These are phyloP conservation scores for Salvator merianae DNA, from an alignment of 2,113 vertebrate species.

Conservation along the genomic window DNA sequence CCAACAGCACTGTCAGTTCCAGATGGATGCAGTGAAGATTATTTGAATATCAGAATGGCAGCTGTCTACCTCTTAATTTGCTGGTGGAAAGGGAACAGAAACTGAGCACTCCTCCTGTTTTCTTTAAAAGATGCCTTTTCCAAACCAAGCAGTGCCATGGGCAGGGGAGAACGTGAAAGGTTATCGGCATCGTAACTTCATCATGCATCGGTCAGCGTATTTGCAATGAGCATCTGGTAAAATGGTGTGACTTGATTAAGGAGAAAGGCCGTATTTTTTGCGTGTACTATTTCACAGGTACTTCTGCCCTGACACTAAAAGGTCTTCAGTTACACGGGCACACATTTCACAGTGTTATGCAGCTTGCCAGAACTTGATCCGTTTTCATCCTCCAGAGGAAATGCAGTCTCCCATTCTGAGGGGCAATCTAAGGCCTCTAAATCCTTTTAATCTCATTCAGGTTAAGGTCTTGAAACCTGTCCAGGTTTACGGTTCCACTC, in stretches of 20 bases:
- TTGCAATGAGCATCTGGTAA: conserved; percentile 53
- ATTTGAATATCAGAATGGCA: conserved; percentile 25
- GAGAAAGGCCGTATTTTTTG: background rate
- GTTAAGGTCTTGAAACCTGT: conserved; percentile 39
- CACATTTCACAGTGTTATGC: fast-evolving
- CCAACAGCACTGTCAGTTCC: conserved; percentile 1
- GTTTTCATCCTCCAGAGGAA: conserved; percentile 28
- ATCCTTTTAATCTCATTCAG: conserved; percentile 29
- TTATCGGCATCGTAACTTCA: conserved; percentile 9
- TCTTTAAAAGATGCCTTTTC: background rate
- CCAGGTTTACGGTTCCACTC: conserved; percentile 9
- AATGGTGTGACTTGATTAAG: conserved; percentile 34
- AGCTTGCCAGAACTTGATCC: conserved; percentile 30
- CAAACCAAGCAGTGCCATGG: background rate
- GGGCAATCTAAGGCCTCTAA: background rate
- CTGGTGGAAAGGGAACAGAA: background rate
- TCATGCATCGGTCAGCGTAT: conserved; percentile 5
- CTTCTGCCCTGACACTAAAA: background rate
- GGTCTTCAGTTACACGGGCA: conserved; percentile 41
- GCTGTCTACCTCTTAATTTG: conserved; percentile 48
- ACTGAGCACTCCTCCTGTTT: background rate
- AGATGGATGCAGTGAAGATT: background rate
- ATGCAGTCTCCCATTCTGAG: background rate
- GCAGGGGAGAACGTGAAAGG: background rate
- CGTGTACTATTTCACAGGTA: conserved; percentile 13